A percentile compares a stretch with the other conserved stretches of the same genome.
phyloP scores from a whole-genome alignment of 2,888 invertebrate genomes.

The Drosophila prolongata region DNA sequence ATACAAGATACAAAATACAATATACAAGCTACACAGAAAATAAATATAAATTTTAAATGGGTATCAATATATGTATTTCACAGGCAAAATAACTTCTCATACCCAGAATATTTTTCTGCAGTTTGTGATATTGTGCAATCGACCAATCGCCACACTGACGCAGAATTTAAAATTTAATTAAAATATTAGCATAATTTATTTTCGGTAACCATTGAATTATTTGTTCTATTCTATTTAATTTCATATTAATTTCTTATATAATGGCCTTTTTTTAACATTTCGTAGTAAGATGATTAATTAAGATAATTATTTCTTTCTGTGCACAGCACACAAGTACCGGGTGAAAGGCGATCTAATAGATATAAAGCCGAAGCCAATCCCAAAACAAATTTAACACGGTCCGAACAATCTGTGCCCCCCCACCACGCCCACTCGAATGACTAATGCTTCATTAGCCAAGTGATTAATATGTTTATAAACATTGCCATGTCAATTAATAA shows the following conservation, averaged over 20 bases:
- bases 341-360: slow-evolving; percentile 30
- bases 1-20: slow-evolving; percentile 10
- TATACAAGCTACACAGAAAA: slow-evolving; percentile 1
- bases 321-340: slow-evolving; percentile 47
- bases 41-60: background rate
- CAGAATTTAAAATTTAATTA: background rate
- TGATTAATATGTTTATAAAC: slow-evolving; percentile 80
- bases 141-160: no score
- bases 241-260: no score
- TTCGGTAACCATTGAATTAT: no score
- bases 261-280: background rate
- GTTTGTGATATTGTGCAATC: background rate
- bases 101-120: background rate
- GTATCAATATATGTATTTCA: no score
- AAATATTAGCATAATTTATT: no score
- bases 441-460: slow-evolving; percentile 72
- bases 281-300: background rate
- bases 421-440: slow-evolving; percentile 56
- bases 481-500: slow-evolving; percentile 78
- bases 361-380: slow-evolving; percentile 47
- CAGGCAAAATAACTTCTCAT: background rate
- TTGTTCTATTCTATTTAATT: no score
- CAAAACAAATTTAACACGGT: slow-evolving; percentile 59
- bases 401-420: slow-evolving; percentile 39
- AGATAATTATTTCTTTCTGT: background rate